These are phyloP conservation scores for Mirounga angustirostris DNA, from an alignment of 2,113 vertebrate genomes.

Conservation along the genomic window DNA sequence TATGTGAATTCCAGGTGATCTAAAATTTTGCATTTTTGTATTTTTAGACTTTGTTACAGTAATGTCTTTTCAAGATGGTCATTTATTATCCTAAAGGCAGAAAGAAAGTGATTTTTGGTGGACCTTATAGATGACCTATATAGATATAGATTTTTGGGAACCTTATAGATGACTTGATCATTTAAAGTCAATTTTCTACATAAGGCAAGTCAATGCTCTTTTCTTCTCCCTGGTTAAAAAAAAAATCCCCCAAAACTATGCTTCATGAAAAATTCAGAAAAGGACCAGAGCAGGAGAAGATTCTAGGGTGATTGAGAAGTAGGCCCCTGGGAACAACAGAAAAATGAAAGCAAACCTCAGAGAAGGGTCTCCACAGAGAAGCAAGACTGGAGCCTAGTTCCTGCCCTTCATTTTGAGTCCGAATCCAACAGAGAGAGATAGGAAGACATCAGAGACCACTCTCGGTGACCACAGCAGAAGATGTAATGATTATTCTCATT, in stretches of 20 bases:
- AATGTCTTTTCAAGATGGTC: neutral
- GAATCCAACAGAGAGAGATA: neutral
- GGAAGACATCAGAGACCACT: too few relatives aligned
- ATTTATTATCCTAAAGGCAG: conserved; percentile 10
- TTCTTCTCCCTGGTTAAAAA: neutral
- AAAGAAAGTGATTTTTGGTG: neutral
- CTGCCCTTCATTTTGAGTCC: neutral
- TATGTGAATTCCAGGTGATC: neutral
- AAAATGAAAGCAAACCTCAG: neutral
- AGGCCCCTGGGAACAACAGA: neutral
- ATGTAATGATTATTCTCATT: neutral
- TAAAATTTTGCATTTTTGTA: conserved; percentile 8
- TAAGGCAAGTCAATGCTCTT: neutral
- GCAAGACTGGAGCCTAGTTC: neutral
- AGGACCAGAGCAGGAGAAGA: neutral
- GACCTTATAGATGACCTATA: neutral
- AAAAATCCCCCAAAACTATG: neutral
- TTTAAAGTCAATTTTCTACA: neutral
- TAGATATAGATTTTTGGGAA: neutral
- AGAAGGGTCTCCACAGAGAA: neutral
- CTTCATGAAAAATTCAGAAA: neutral
- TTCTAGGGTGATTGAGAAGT: neutral
- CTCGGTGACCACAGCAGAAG: neutral
- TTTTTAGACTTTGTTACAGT: conserved; percentile 15
- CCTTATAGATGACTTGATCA: neutral